phyloP scores from a whole-genome alignment of 2,888 invertebrate genomes.

The Pseudococcus jackbeardsleyi region DNA sequence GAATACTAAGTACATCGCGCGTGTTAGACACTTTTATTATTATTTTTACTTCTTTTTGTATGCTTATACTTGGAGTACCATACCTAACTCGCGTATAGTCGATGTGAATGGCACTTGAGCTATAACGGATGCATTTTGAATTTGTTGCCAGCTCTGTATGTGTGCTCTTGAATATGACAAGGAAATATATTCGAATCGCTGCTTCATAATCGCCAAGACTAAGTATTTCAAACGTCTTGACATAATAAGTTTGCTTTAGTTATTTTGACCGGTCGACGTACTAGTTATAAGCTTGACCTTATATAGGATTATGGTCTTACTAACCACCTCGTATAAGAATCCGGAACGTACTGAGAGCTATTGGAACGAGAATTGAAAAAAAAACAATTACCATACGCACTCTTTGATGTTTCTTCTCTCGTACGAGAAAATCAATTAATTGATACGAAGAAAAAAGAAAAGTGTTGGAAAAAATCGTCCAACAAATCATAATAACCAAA shows the following conservation, averaged over 20 bases:
- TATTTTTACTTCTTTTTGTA: constrained; percentile 1
- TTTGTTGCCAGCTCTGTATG: neutral
- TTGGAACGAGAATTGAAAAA: neutral
- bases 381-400: constrained; percentile 6
- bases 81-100: neutral
- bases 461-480: neutral
- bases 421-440: neutral
- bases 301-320: neutral
- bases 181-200: constrained; percentile 15
- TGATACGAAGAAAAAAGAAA: neutral
- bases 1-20: neutral
- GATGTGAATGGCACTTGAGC: constrained; percentile 22
- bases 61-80: neutral
- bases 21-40: neutral
- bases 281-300: constrained; percentile 31
- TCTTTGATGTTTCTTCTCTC: neutral
- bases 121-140: constrained; percentile 48
- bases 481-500: neutral
- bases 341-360: neutral
- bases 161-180: constrained; percentile 9
- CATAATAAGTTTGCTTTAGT: constrained; percentile 13
- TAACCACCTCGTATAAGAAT: constrained; percentile 14
- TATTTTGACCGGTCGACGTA: constrained; percentile 36
- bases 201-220: neutral
- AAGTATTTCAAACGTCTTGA: constrained; percentile 36